Evolutionary conservation across 1,140 invertebrate genomes (phyloP), one percentile per base, ranked within the genome.

Genomic region (Stegodyphus mimosarum): DNA sequence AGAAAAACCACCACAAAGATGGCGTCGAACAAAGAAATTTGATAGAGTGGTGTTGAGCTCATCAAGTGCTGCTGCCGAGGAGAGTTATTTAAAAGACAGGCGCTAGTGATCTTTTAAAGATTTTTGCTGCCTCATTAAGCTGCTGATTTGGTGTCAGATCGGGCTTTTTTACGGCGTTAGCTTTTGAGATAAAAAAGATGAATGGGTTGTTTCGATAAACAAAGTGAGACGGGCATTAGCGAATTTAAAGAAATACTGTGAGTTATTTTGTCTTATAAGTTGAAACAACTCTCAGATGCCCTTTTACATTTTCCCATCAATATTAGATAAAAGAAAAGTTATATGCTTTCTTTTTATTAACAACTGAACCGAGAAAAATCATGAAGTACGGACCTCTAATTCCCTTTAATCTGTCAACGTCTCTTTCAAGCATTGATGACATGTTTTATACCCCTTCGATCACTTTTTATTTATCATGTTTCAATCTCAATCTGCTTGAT

Each of bases 1-100:
- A 60, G n/a, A 71, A 13, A 50, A 69, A 53, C 18, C 15, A 52
- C 9, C 49, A 15, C 69, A 66, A 81, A 81, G 70, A 81, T 81
- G 78, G 78, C 81, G 64, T 48, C 63, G 81, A 84, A 84, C 81
- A 84, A 84, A 84, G 81, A 84, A 84, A 84, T 76, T 84, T 84
- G 81, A 84, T 84, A 84, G 81, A 84, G 81, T 84, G 66, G 81
- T 75, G 81, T 84, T 84, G 81, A 84, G 81, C 63, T 84, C 73
- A 84, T 84, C 81, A 76, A 69, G 81, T 60, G 81, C 81, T 69
- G 81, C 72, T 84, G 81, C 72, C 49, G 80, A 55, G 55, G 73
- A 74, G 64, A 76, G 81, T 84, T 84, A 84, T 84, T 84, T 84
- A 84, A 84, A 84, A 84, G 72, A 69, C 71, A 67, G 72, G 60